Percentiles rank a stretch among this genome's conserved stretches.
Conservation (phyloP, 2,113 vertebrate species). For the Struthio camelus region DNA sequence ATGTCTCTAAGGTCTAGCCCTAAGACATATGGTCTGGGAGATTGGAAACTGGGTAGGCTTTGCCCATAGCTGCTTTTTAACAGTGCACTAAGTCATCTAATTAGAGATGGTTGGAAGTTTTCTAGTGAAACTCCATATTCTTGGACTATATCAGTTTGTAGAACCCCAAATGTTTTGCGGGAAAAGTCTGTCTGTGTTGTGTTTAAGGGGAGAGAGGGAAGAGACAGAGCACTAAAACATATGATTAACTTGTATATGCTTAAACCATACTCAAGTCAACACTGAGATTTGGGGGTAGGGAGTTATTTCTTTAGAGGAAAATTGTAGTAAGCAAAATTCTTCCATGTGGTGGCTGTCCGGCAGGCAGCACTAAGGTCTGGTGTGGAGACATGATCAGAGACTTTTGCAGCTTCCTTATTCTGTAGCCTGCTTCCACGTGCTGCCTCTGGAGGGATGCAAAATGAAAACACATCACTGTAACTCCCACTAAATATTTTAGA, state of each 20-base stretch:
- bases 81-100: background rate
- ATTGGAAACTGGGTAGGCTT: background rate
- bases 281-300: background rate
- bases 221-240: background rate
- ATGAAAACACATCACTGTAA: background rate
- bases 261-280: background rate
- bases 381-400: accelerated
- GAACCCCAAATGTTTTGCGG: background rate
- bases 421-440: background rate
- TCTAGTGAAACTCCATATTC: background rate
- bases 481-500: background rate
- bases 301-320: background rate
- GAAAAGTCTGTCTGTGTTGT: background rate
- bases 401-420: background rate
- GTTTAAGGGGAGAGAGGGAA: background rate
- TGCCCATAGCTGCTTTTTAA: background rate
- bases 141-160: background rate
- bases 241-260: background rate
- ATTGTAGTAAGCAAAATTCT: background rate
- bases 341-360: background rate
- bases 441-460: background rate
- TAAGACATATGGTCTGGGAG: background rate
- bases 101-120: background rate
- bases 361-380: background rate
- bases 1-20: background rate